phyloP scores from a whole-genome alignment of 1,140 invertebrate species.

The Eriocheir sinensis region DNA sequence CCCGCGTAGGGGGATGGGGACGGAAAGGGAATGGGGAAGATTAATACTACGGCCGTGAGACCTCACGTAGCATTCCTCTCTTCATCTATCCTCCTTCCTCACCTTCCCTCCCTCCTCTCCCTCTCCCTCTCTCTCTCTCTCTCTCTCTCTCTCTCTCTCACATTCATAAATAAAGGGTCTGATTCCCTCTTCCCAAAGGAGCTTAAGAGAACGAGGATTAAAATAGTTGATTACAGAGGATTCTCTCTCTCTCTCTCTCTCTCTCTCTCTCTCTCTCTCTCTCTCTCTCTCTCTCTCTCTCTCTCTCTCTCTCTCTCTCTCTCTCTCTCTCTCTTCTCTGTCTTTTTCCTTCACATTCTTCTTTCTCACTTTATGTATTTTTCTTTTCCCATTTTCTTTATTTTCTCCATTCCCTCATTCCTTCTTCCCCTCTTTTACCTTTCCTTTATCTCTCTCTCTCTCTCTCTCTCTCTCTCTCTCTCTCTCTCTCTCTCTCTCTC shows the following conservation, averaged over 20 bases:
- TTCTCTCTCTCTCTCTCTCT: not conserved
- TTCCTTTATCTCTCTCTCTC: not conserved
- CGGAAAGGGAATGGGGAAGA: no score
- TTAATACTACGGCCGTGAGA: no score
- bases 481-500: conserved; percentile 46
- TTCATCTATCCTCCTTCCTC: no score
- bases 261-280: conserved; percentile 28
- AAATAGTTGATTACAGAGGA: not conserved
- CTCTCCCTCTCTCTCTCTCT: no score
- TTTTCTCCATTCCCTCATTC: no score
- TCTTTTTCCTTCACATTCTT: not conserved
- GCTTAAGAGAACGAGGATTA: not conserved
- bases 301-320: conserved; percentile 51
- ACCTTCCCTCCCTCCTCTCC: no score
- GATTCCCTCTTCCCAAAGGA: not conserved
- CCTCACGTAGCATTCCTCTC: no score
- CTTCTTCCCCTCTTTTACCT: not conserved
- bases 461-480: conserved; percentile 47
- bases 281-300: conserved; percentile 35
- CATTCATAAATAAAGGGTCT: not conserved
- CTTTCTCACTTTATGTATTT: no score
- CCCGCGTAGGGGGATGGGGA: no score
- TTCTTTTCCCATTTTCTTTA: no score
- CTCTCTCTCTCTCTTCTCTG: not conserved
- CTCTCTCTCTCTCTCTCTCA: not conserved